phyloP scores from a whole-genome alignment of 2,113 vertebrate genomes.

The Ameiurus melas region DNA sequence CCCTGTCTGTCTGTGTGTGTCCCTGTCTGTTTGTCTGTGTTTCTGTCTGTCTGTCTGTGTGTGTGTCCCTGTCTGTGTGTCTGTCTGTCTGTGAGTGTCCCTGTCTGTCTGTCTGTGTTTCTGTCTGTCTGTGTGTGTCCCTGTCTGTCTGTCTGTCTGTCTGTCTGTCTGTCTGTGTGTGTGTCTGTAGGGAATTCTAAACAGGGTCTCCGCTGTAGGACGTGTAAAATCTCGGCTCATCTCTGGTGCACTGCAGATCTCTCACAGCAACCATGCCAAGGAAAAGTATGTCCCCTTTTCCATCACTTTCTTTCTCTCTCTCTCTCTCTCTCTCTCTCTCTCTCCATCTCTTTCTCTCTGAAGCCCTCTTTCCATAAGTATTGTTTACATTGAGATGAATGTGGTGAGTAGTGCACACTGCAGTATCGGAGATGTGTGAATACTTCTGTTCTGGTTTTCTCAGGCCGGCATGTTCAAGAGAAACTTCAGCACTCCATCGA shows the following conservation, averaged over 20 bases:
- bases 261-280: slow-evolving; percentile 83
- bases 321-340: background rate
- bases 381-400: background rate
- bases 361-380: background rate
- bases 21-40: no score
- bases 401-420: background rate
- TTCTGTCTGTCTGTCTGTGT: background rate
- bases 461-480: slow-evolving; percentile 86
- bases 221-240: slow-evolving; percentile 86
- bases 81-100: no score
- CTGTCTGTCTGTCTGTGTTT: background rate
- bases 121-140: no score
- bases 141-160: no score
- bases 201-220: slow-evolving; percentile 87
- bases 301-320: background rate
- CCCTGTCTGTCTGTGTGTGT: background rate
- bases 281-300: slow-evolving; percentile 68
- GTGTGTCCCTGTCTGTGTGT: background rate
- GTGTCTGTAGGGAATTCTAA: slow-evolving; percentile 83
- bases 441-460: background rate
- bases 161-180: no score
- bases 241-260: slow-evolving; percentile 89
- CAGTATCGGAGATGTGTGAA: background rate
- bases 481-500: slow-evolving; percentile 88
- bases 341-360: background rate